Evolutionary conservation across 2,888 invertebrate species (phyloP).

Genomic region (Siphlonurus alternatus): DNA sequence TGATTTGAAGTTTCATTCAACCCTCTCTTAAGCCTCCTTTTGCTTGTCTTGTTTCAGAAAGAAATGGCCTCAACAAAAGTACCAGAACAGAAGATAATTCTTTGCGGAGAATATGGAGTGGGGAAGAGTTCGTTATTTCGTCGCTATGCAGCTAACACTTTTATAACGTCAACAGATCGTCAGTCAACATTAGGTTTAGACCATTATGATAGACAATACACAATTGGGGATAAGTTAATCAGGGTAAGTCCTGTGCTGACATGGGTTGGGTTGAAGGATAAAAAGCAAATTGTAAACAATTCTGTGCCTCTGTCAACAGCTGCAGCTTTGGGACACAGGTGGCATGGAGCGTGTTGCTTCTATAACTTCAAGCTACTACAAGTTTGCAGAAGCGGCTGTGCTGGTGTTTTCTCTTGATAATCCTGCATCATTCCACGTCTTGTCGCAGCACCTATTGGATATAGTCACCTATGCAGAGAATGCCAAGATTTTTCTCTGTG

Average conservation of each 20-base stretch:
- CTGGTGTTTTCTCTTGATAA: slow-evolving; percentile 82
- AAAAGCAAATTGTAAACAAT: too few relatives aligned
- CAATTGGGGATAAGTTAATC: slow-evolving; percentile 54
- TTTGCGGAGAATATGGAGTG: slow-evolving; percentile 91
- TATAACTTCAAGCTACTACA: slow-evolving; percentile 88
- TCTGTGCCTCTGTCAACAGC: too few relatives aligned
- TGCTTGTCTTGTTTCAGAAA: neutral
- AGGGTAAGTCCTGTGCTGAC: too few relatives aligned
- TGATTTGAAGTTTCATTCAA: too few relatives aligned
- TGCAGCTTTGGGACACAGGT: slow-evolving; percentile 92
- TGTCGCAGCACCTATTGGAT: slow-evolving; percentile 83
- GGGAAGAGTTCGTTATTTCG: slow-evolving; percentile 89
- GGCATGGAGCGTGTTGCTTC: slow-evolving; percentile 94
- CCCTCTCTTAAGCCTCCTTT: too few relatives aligned
- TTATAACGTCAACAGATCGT: slow-evolving; percentile 63
- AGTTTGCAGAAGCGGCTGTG: slow-evolving; percentile 87
- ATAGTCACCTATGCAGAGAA: slow-evolving; percentile 89
- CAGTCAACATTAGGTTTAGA: slow-evolving; percentile 82
- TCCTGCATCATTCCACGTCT: slow-evolving; percentile 77
- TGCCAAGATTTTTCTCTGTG: slow-evolving; percentile 88
- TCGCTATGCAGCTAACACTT: slow-evolving; percentile 77
- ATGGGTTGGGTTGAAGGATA: too few relatives aligned
- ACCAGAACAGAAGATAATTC: slow-evolving; percentile 79
- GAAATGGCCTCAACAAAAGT: slow-evolving; percentile 64
- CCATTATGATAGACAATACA: slow-evolving; percentile 70